phyloP scores from a whole-genome alignment of 2,113 vertebrate species.

The Copsychus sechellarum region DNA sequence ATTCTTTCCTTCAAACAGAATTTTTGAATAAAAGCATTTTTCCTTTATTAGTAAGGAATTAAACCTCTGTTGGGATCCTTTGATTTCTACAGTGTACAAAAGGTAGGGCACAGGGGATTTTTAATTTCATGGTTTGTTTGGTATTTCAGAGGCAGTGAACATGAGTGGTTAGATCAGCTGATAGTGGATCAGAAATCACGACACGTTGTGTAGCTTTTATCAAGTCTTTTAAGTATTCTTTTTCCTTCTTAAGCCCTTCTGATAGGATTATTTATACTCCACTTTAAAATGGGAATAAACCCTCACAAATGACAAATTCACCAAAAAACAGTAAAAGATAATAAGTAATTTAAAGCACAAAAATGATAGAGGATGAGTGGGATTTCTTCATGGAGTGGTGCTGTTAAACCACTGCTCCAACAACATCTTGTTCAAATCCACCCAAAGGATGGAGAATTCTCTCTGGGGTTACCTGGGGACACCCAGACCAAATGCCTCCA shows the following conservation, averaged over 20 bases:
- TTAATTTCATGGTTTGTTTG: conserved; percentile 29
- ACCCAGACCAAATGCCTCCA: background rate
- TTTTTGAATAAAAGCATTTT: conserved; percentile 15
- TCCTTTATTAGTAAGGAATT: background rate
- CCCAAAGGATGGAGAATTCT: background rate
- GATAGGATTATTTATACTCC: background rate
- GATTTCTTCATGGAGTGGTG: background rate
- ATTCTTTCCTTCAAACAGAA: background rate
- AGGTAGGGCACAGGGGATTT: background rate
- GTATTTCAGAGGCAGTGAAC: background rate
- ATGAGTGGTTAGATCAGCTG: background rate
- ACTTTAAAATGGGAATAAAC: background rate
- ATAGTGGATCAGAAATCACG: background rate
- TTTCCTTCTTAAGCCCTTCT: background rate
- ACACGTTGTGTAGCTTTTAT: background rate
- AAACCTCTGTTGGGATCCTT: background rate
- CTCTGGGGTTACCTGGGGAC: background rate
- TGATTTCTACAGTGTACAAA: conserved; percentile 18
- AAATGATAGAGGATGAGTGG: background rate
- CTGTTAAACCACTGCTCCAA: background rate
- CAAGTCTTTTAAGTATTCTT: background rate
- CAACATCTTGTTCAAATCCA: background rate
- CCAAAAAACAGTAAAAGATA: background rate
- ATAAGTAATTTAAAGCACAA: background rate
- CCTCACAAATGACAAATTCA: background rate